Evolutionary conservation across 92 coral and sea anemone genomes (phyloP).

Genomic region (Virgularia gustaviana): DNA sequence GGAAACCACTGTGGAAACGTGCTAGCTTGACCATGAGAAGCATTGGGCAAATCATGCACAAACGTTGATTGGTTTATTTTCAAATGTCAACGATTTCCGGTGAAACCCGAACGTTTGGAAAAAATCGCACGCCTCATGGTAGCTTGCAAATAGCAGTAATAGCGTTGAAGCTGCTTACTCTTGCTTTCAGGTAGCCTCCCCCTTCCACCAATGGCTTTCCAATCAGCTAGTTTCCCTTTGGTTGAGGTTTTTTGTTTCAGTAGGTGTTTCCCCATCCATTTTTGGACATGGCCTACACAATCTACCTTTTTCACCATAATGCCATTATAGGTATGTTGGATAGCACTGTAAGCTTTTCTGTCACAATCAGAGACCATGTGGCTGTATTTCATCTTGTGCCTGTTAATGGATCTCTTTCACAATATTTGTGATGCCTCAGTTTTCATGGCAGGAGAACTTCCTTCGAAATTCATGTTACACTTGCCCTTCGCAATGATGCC

Average conservation of each 20-base stretch:
- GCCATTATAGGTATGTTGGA: conserved; percentile 35
- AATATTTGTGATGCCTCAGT: conserved; percentile 44
- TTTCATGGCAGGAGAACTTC: conserved; percentile 61
- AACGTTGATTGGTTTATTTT: too few species aligned
- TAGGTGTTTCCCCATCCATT: conserved; percentile 57
- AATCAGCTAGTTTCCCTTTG: conserved; percentile 17
- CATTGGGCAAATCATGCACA: too few species aligned
- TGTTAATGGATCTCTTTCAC: conserved; percentile 50
- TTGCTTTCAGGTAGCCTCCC: too few species aligned
- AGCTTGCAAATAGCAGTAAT: too few species aligned
- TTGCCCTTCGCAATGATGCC: too few species aligned
- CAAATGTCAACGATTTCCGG: too few species aligned
- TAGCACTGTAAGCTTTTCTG: conserved; percentile 51
- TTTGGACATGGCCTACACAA: conserved; percentile 57
- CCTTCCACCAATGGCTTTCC: not conserved
- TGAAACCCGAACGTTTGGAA: too few species aligned
- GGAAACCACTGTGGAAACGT: too few species aligned
- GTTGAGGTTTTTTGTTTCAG: conserved; percentile 2
- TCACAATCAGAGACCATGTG: conserved; percentile 60
- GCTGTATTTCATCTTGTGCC: conserved; percentile 45
- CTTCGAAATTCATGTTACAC: too few species aligned
- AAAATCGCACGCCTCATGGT: too few species aligned
- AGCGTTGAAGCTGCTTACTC: too few species aligned
- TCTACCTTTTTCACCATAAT: conserved; percentile 50
- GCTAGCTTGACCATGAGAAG: too few species aligned